A percentile compares a stretch with the other conserved stretches of the same genome.
phyloP scores from a whole-genome alignment of 1,140 invertebrate species.

The Dendrolimus punctatus region DNA sequence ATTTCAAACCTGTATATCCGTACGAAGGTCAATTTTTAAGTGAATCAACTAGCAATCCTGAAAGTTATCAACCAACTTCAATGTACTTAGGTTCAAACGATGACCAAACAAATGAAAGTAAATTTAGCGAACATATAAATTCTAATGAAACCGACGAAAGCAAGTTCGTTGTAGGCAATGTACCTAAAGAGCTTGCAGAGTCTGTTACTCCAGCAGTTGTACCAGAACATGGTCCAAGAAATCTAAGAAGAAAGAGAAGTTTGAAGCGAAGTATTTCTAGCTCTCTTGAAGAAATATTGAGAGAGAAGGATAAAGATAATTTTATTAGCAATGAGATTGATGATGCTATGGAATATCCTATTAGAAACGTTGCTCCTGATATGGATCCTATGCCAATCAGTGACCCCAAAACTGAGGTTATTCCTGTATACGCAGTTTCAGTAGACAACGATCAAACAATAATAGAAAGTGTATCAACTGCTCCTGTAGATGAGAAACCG shows the following conservation, averaged over 20 bases:
- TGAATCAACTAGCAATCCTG: slow-evolving; percentile 53
- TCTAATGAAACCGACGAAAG: slow-evolving; percentile 35
- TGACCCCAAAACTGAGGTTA: slow-evolving; percentile 25
- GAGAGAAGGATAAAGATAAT: slow-evolving; percentile 46
- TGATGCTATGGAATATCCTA: slow-evolving; percentile 27
- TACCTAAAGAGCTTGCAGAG: slow-evolving; percentile 69
- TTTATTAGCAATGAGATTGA: slow-evolving; percentile 67
- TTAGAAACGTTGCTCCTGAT: slow-evolving; percentile 24
- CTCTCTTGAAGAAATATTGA: slow-evolving; percentile 57
- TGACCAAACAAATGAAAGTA: slow-evolving; percentile 42
- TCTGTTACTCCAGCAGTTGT: slow-evolving; percentile 72
- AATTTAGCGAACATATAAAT: slow-evolving; percentile 41
- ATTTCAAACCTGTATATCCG: slow-evolving; percentile 62
- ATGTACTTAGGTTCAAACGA: slow-evolving; percentile 64
- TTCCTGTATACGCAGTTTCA: slow-evolving; percentile 39
- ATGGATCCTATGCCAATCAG: slow-evolving; percentile 3
- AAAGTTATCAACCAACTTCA: slow-evolving; percentile 56
- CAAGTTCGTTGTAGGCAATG: slow-evolving; percentile 73
- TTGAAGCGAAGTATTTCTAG: slow-evolving; percentile 37
- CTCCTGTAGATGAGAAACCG: slow-evolving; percentile 38
- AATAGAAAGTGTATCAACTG: slow-evolving; percentile 54
- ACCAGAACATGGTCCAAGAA: slow-evolving; percentile 74
- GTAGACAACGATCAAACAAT: slow-evolving; percentile 30
- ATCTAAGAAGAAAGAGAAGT: slow-evolving; percentile 24
- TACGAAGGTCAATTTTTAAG: slow-evolving; percentile 53